Conservation (phyloP, 1,140 invertebrate genomes). For the Scaptomyza pallida region DNA sequence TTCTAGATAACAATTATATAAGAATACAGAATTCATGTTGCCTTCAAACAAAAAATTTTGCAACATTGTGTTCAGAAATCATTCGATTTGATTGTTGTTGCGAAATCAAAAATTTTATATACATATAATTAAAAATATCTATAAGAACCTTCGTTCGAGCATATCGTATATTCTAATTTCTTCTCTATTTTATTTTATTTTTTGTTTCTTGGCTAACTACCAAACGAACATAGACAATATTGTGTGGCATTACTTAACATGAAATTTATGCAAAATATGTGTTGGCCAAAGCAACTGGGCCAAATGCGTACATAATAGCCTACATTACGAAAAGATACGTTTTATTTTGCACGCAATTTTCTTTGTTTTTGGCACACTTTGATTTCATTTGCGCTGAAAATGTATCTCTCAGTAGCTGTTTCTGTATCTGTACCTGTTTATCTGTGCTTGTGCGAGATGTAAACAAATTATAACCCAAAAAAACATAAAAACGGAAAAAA, state of each 20-base stretch:
- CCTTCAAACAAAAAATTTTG: neutral
- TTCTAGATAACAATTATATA: slow-evolving; percentile 3
- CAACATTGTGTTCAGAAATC: slow-evolving; percentile 2
- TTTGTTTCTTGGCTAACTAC: slow-evolving; percentile 67
- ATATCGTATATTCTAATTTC: slow-evolving; percentile 2
- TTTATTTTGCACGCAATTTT: slow-evolving; percentile 68
- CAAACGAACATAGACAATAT: slow-evolving; percentile 58
- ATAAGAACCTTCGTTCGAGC: slow-evolving; percentile 22
- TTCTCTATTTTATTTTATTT: neutral
- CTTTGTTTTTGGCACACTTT: slow-evolving; percentile 66
- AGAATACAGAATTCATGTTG: neutral
- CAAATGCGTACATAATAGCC: slow-evolving; percentile 41
- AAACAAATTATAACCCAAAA: slow-evolving; percentile 65
- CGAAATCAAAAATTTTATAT: slow-evolving; percentile 3
- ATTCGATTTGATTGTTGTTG: slow-evolving; percentile 14
- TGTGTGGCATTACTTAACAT: slow-evolving; percentile 72
- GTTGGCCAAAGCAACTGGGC: slow-evolving; percentile 44
- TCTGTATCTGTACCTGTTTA: slow-evolving; percentile 20
- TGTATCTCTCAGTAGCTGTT: slow-evolving; percentile 6
- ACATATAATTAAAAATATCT: slow-evolving; percentile 18
- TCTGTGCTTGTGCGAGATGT: slow-evolving; percentile 58
- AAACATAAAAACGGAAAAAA: slow-evolving; percentile 23
- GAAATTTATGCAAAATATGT: slow-evolving; percentile 67
- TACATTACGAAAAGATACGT: slow-evolving; percentile 19
- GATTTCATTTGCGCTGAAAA: slow-evolving; percentile 42